These are phyloP conservation scores for Calameuta idolon DNA, from an alignment of 2,888 invertebrate species.

Conservation along the genomic window DNA sequence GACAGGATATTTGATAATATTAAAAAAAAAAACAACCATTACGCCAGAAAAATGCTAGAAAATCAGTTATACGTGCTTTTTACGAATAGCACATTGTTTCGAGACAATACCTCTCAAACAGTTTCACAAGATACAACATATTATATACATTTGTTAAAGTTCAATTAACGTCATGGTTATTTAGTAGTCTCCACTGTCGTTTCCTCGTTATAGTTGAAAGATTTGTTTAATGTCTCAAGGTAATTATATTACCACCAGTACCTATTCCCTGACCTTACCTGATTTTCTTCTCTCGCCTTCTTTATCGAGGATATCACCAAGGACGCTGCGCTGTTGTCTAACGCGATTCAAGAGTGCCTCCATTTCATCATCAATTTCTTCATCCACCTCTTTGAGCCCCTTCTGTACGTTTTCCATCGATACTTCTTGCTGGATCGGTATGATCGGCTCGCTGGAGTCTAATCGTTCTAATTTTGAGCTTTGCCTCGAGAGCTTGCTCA, in stretches of 20 bases:
- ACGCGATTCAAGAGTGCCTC: slow-evolving; percentile 76
- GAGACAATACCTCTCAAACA: neutral
- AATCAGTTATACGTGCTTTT: neutral
- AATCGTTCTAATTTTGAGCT: slow-evolving; percentile 36
- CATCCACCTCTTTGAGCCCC: slow-evolving; percentile 59
- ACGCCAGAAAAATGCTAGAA: neutral
- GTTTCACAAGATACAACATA: neutral
- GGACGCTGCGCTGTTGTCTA: slow-evolving; percentile 77
- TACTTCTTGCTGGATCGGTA: slow-evolving; percentile 16
- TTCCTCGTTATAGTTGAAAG: neutral
- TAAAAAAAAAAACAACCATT: neutral
- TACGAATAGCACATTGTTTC: neutral
- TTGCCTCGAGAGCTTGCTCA: slow-evolving; percentile 33
- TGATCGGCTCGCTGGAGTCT: slow-evolving; percentile 36
- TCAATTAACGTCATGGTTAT: neutral
- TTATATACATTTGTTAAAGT: neutral
- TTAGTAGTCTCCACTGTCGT: neutral
- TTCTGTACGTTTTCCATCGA: slow-evolving; percentile 42
- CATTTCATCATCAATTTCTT: slow-evolving; percentile 72
- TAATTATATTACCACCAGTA: neutral
- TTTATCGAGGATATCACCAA: slow-evolving; percentile 77
- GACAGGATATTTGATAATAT: neutral
- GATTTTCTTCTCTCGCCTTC: slow-evolving; percentile 58
- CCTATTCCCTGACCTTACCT: slow-evolving; percentile 37
- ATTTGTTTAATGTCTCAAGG: neutral